A percentile compares a stretch with the other conserved stretches of the same genome.
Conservation (phyloP, 1,140 invertebrate species). For the Scaptomyza montana region DNA sequence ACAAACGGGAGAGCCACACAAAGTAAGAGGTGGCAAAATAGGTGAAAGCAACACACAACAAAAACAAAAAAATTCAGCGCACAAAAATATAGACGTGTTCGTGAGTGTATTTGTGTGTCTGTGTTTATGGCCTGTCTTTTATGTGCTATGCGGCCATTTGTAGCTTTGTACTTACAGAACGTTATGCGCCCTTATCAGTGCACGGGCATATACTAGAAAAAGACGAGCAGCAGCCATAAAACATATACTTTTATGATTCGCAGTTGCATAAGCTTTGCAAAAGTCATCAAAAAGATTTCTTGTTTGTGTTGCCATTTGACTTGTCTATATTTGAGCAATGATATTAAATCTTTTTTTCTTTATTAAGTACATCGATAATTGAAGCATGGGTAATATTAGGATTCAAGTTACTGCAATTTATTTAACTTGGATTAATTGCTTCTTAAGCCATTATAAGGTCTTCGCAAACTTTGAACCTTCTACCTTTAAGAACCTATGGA, state of each 20-base stretch:
- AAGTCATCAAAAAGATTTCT: conserved; percentile 28
- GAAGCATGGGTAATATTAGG: background rate
- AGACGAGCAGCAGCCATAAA: conserved; percentile 50
- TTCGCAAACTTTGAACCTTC: too few species aligned
- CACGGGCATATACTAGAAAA: conserved; percentile 37
- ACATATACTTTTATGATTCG: conserved; percentile 65
- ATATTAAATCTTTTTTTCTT: conserved; percentile 34
- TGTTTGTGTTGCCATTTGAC: conserved; percentile 43
- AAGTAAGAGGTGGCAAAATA: conserved; percentile 50
- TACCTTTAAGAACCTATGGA: too few species aligned
- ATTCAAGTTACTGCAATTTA: background rate
- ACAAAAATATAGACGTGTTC: conserved; percentile 58
- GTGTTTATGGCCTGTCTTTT: conserved; percentile 54
- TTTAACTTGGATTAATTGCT: too few species aligned
- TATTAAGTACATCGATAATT: background rate
- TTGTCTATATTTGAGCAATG: conserved; percentile 4
- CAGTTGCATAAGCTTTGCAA: conserved; percentile 38
- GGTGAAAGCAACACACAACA: conserved; percentile 65
- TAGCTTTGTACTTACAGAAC: conserved; percentile 58
- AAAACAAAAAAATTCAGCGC: conserved; percentile 59
- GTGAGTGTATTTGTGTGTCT: conserved; percentile 7
- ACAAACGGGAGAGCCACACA: background rate
- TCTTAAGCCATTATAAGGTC: too few species aligned
- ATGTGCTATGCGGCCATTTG: conserved; percentile 66
- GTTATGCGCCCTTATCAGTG: conserved; percentile 50